These are phyloP conservation scores for Plestiodon gilberti DNA, from an alignment of 2,113 vertebrate genomes.

Conservation along the genomic window DNA sequence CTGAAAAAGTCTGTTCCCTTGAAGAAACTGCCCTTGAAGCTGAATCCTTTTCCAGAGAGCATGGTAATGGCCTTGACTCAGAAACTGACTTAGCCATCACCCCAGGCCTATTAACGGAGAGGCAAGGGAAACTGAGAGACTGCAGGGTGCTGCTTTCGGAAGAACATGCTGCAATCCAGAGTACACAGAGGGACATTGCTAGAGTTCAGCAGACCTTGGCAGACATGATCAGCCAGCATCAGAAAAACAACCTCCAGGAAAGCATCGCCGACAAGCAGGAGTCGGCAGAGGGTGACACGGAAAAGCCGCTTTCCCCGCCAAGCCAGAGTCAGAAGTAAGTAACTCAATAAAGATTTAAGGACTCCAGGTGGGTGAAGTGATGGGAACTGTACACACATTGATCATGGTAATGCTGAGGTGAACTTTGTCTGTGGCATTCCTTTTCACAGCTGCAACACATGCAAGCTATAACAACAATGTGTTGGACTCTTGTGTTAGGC, in stretches of 20 bases:
- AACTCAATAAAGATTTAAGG: neutral
- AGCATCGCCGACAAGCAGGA: constrained; percentile 43
- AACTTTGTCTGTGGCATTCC: neutral
- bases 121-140: constrained; percentile 44
- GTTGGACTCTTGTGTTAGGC: neutral
- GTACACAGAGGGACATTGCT: constrained; percentile 73
- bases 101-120: neutral
- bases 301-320: constrained; percentile 18
- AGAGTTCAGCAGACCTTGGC: constrained; percentile 83
- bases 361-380: neutral
- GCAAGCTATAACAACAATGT: no score
- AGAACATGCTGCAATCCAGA: constrained; percentile 82
- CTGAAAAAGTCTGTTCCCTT: neutral
- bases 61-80: neutral
- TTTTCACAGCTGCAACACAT: neutral
- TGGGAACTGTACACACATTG: neutral
- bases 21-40: constrained; percentile 11
- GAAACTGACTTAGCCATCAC: neutral
- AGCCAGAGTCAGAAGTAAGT: constrained; percentile 64
- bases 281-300: constrained; percentile 36
- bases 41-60: neutral
- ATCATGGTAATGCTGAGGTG: neutral
- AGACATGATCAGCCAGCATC: constrained; percentile 85
- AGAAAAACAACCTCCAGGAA: constrained; percentile 68
- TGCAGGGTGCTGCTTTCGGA: constrained; percentile 83